Evolutionary conservation across 1,140 invertebrate species (phyloP), one percentile per base, ranked within the genome.

Genomic region (Penaeus japonicus): DNA sequence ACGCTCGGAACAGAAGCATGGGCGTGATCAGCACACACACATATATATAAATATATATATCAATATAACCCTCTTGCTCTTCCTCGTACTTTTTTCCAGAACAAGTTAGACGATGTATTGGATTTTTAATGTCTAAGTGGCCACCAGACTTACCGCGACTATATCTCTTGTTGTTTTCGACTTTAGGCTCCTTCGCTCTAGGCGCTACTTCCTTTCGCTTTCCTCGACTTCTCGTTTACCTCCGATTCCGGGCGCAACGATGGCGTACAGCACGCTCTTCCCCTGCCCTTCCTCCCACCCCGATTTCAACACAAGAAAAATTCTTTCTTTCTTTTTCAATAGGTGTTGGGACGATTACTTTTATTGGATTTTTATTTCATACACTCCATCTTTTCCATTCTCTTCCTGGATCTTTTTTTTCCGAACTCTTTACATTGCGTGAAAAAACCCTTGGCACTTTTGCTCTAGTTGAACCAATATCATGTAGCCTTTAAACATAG

Each of bases 141-240:
- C 35, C 55, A 82, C 35, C 55, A n/a, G 18, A 88, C 86, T 88
- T 88, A 83, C 86, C 86, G 86, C 80, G 86, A 78, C 86, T 88
- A 54, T 87, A 55, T 83, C 62, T 70, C 59, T 27, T 54, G 80
- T 32, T 77, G 47, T 47, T 47, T 47, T 47, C 47, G 47, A 47
- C 47, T 47, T 15, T 47, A 15, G 47, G 47, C 47, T 59, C 79
- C 83, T 35, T 54, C 55, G 54, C 20, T 17, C 57, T 55, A 18
- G 4, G 22, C 55, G 47, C 53, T 59, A 53, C 20, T 17, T 22
- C 27, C 24, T 30, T 55, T 82, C 39, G 47, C 2, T n/a, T 54
- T 79, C 27, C 57, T 47, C 57, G 27, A 30, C 22, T 39, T 27
- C n/a, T 22, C 84, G 22, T 18, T 22, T 77, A 22, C 2, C 80